phyloP scores from a whole-genome alignment of 2,888 invertebrate genomes.

The Mimumesa dahlbomi region DNA sequence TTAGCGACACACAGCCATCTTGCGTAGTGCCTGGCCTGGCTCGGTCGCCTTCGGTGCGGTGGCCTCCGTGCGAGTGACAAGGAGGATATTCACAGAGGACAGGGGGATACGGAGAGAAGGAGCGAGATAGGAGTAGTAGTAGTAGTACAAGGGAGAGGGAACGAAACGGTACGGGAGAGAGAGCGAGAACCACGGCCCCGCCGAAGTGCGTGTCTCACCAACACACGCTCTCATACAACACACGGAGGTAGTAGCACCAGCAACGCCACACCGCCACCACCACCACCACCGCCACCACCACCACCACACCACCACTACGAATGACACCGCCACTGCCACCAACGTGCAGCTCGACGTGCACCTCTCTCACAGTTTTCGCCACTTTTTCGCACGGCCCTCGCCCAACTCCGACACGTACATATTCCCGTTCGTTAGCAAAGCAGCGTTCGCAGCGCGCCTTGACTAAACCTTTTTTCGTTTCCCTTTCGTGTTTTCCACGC shows the following conservation, averaged over 20 bases:
- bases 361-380: constrained; percentile 66
- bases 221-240: constrained; percentile 47
- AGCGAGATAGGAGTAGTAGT: constrained; percentile 24
- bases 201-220: constrained; percentile 57
- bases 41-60: constrained; percentile 65
- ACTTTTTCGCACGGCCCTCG: constrained; percentile 63
- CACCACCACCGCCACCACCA: constrained; percentile 34
- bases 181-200: constrained; percentile 51
- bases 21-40: constrained; percentile 66
- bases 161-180: constrained; percentile 21
- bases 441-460: constrained; percentile 22
- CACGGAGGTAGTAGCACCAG: constrained; percentile 57
- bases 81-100: constrained; percentile 46
- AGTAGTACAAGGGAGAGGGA: constrained; percentile 15
- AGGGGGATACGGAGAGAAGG: constrained; percentile 30
- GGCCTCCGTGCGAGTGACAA: constrained; percentile 61
- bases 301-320: constrained; percentile 47
- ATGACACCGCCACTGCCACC: constrained; percentile 39
- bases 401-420: constrained; percentile 63
- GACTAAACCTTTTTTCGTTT: background rate
- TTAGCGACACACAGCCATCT: constrained; percentile 74
- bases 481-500: no score
- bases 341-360: constrained; percentile 54
- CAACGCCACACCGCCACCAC: constrained; percentile 43
- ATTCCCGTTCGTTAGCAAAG: constrained; percentile 43